Conservation (phyloP, 2,888 invertebrate genomes). For the Mesorhabditis spiculigera region DNA sequence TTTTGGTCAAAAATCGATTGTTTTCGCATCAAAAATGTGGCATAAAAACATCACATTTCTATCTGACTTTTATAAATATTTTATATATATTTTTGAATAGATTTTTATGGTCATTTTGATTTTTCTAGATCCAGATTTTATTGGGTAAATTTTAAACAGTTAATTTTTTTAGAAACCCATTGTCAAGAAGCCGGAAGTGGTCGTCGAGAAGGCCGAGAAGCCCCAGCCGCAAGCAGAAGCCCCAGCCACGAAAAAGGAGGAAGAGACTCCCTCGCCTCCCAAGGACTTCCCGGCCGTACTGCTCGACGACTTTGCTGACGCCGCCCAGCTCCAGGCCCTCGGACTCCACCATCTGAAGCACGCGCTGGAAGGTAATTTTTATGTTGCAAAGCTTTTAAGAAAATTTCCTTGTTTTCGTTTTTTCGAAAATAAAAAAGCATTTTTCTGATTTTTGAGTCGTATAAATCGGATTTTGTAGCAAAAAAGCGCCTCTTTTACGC, state of each 20-base stretch:
- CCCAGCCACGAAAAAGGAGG: slow-evolving; percentile 2
- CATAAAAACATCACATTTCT: too few relatives aligned
- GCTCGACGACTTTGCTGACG: slow-evolving; percentile 20
- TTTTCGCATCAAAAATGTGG: too few relatives aligned
- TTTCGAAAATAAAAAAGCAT: neutral
- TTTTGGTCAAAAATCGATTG: too few relatives aligned
- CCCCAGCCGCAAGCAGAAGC: neutral
- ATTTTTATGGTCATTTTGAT: too few relatives aligned
- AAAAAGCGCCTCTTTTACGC: too few relatives aligned
- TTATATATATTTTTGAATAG: too few relatives aligned
- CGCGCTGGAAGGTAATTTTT: slow-evolving; percentile 36
- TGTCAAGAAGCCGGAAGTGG: neutral
- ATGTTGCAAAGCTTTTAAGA: neutral
- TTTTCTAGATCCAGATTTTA: too few relatives aligned
- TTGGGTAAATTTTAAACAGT: too few relatives aligned
- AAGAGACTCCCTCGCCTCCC: slow-evolving; percentile 11
- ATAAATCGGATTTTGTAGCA: too few relatives aligned
- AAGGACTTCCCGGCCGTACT: slow-evolving; percentile 31
- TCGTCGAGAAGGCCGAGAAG: neutral
- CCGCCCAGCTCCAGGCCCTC: slow-evolving; percentile 57
- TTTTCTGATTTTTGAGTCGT: too few relatives aligned
- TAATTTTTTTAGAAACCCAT: neutral
- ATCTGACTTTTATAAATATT: too few relatives aligned
- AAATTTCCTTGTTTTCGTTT: neutral
- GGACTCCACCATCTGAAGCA: slow-evolving; percentile 60